Evolutionary conservation across 2,888 invertebrate species (phyloP).

Genomic region (Nycteola revayana): DNA sequence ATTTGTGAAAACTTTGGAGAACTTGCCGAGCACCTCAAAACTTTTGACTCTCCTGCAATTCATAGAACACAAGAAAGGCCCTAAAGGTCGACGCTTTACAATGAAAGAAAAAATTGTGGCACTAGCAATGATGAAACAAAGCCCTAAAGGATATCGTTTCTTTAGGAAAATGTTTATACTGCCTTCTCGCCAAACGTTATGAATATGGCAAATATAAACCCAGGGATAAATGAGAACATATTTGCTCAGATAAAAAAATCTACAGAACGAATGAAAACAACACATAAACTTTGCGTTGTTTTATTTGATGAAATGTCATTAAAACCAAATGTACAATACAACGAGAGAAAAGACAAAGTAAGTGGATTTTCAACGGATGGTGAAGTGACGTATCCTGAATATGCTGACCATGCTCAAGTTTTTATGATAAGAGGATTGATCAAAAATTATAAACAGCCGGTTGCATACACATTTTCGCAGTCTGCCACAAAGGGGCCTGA

Average conservation of each 20-base stretch:
- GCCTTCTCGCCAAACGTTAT: too few relatives aligned
- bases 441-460: constrained; percentile 29
- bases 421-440: constrained; percentile 26
- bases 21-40: too few relatives aligned
- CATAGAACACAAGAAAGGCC: too few relatives aligned
- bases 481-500: constrained; percentile 24
- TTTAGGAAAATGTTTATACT: too few relatives aligned
- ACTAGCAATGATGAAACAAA: too few relatives aligned
- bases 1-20: too few relatives aligned
- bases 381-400: constrained; percentile 10
- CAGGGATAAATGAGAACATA: background rate
- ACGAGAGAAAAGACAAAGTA: constrained; percentile 25
- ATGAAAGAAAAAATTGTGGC: too few relatives aligned
- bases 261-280: constrained; percentile 16
- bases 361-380: constrained; percentile 28
- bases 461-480: constrained; percentile 23
- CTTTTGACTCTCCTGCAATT: too few relatives aligned
- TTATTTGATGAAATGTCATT: constrained; percentile 34
- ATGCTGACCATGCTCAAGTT: too few relatives aligned
- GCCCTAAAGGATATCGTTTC: too few relatives aligned
- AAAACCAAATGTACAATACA: constrained; percentile 21
- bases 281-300: constrained; percentile 21
- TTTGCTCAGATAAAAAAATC: background rate
- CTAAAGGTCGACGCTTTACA: too few relatives aligned
- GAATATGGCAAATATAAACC: too few relatives aligned